Evolutionary conservation across 2,888 invertebrate species (phyloP), one percentile per base, ranked within the genome.

Genomic region (Cinara cedri): DNA sequence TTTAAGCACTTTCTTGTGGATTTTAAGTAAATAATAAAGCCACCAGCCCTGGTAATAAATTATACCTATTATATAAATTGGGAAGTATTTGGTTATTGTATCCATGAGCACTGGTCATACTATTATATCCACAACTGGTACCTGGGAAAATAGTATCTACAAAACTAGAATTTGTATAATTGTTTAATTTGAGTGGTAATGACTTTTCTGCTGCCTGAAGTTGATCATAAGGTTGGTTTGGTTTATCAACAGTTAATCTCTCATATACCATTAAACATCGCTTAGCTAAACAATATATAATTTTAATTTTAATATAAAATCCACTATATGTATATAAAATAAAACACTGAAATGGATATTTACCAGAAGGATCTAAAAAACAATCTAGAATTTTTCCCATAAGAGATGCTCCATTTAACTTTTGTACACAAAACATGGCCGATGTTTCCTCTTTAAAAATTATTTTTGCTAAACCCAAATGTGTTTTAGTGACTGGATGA

Each of bases 331-430:
- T 51, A 44, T 46, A n/a, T n/a, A n/a, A n/a, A 4, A 1, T 34
- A 34, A 1, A 34, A 14, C 10, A 11, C 60, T 19, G n/a, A 51
- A 51, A 16, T 16, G 44, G 14, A 9, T 76, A 26, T 21, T 85
- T 84, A 87, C 89, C 97, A 87, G 95, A 95, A 1, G 96, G 91
- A 87, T 99, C 98, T 80, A 95, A 89, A 86, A 96, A 93, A 60
- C 97, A 98, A 83, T 91, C 91, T 83, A 97, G 88, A 54, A 93
- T 91, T 89, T 96, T 95, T 76, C 98, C 98, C 98, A 98, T 98
- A 11, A 98, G 96, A 74, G 97, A 95, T 82, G 94, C 95, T 82
- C 94, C 92, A 87, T 98, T 93, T 84, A 97, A 90, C 86, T 95
- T 96, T 83, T 96, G 95, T 60, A 97, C 92, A 87, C 97, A 98